Percentiles rank a stretch among this genome's conserved stretches.
Conservation (phyloP, 2,888 invertebrate species). For the Drosophila macrothrix region DNA sequence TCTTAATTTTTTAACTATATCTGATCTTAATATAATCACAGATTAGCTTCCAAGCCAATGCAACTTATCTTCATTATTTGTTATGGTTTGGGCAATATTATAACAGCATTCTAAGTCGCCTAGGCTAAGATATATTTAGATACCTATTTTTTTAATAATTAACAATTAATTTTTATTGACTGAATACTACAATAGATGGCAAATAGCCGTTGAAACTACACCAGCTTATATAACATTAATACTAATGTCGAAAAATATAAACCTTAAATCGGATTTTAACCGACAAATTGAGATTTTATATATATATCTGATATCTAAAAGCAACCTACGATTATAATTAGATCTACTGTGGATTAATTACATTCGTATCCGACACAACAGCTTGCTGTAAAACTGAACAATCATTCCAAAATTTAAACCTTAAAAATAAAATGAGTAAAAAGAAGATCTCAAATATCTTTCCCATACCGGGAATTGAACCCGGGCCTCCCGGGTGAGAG, state of each 20-base stretch:
- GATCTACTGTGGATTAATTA: not conserved
- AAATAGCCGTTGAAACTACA: not conserved
- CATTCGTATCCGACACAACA: too few species aligned
- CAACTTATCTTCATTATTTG: not conserved
- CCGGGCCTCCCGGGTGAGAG: constrained; percentile 71
- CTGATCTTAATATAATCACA: not conserved
- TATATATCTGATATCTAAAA: not conserved
- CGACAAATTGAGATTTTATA: not conserved
- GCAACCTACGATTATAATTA: not conserved
- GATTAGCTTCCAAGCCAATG: not conserved
- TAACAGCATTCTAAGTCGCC: not conserved
- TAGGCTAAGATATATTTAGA: not conserved
- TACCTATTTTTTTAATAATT: too few species aligned
- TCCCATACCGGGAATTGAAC: constrained; percentile 71
- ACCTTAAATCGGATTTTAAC: not conserved
- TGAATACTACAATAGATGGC: too few species aligned
- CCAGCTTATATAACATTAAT: not conserved
- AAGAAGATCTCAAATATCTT: constrained; percentile 11
- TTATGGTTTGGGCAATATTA: not conserved
- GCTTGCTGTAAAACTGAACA: not conserved
- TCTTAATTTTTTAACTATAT: not conserved
- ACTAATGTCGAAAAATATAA: not conserved
- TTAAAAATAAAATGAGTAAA: constrained; percentile 12
- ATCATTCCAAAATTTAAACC: not conserved
- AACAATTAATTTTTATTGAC: too few species aligned